Percentiles rank a stretch among this genome's conserved stretches.
Conservation (phyloP, 2,113 vertebrate species). For the Psilopsiagon aurifrons region DNA sequence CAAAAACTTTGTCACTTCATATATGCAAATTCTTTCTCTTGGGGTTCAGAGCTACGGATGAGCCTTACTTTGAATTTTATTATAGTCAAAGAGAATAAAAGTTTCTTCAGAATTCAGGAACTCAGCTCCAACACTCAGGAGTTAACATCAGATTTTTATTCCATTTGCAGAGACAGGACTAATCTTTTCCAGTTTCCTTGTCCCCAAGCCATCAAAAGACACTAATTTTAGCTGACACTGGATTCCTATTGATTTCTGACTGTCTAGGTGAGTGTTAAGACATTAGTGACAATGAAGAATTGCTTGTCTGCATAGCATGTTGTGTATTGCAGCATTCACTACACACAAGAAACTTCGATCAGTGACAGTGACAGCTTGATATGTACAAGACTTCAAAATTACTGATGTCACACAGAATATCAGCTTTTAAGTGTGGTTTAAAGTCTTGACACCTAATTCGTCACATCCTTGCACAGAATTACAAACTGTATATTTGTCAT, state of each 20-base stretch:
- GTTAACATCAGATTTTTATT: not conserved
- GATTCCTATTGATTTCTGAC: not conserved
- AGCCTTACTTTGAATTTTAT: not conserved
- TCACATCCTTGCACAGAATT: constrained; percentile 33
- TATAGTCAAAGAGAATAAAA: not conserved
- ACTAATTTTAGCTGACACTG: constrained; percentile 29
- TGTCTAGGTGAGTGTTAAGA: not conserved
- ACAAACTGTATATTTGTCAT: not conserved
- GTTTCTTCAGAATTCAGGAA: not conserved
- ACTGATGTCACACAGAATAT: constrained; percentile 7
- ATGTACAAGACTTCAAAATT: not conserved
- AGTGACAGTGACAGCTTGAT: not conserved
- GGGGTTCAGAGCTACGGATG: not conserved
- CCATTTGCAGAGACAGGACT: not conserved
- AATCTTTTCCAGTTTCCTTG: not conserved
- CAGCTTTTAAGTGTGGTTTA: not conserved
- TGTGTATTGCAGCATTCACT: not conserved
- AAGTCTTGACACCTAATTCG: not conserved
- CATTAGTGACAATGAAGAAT: constrained; percentile 17
- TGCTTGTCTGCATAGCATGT: not conserved
- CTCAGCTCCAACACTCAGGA: not conserved
- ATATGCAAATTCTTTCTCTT: not conserved
- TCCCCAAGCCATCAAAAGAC: not conserved
- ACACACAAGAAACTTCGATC: not conserved
- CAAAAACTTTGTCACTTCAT: not conserved